Conservation (phyloP, 2,113 vertebrate genomes). For the Microcebus jonahi region DNA sequence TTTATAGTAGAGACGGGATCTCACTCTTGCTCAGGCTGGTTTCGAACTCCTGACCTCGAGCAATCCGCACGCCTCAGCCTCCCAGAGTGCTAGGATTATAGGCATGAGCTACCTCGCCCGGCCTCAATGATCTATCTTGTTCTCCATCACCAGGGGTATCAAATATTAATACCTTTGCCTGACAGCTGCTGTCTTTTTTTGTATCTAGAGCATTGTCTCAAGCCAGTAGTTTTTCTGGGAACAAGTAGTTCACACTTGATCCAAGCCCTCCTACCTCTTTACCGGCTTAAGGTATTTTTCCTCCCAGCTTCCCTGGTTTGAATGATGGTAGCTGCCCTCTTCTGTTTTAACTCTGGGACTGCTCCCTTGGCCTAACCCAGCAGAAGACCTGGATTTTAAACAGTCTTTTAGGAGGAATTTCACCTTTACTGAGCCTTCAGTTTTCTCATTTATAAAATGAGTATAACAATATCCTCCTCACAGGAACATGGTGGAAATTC, state of each 20-base stretch:
- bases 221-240: neutral
- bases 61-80: too few species aligned
- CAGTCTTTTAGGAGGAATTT: neutral
- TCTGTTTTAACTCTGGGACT: neutral
- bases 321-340: neutral
- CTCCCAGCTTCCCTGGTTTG: neutral
- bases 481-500: neutral
- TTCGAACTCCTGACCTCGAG: too few species aligned
- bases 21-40: too few species aligned
- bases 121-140: neutral
- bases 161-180: neutral
- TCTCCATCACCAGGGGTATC: neutral
- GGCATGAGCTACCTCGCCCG: rapidly evolving
- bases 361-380: neutral
- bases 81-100: too few species aligned
- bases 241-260: neutral
- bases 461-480: neutral
- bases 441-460: neutral
- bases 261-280: neutral
- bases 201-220: neutral
- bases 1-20: too few species aligned
- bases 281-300: neutral
- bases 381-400: neutral
- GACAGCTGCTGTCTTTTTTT: neutral
- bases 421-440: neutral